These are phyloP conservation scores for Clarias laeviceps DNA, from an alignment of 2,797 vertebrate species.

Conservation along the genomic window DNA sequence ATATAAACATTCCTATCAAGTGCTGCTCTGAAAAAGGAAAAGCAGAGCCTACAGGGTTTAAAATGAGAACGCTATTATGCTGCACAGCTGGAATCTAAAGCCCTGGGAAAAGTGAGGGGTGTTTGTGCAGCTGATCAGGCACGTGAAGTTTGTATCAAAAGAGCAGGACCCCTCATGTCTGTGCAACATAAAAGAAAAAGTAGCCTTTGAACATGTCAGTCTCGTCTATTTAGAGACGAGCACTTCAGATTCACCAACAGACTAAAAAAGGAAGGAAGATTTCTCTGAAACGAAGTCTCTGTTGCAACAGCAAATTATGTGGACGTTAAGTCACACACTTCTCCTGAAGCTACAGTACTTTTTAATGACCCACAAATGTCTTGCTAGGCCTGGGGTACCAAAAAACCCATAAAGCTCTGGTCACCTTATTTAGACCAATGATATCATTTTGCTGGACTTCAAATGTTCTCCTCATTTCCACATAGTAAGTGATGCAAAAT, in stretches of 20 bases:
- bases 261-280: slow-evolving; percentile 19
- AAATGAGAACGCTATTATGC: slow-evolving; percentile 25
- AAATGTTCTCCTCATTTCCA: background rate
- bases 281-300: slow-evolving; percentile 1
- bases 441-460: background rate
- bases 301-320: slow-evolving; percentile 2
- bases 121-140: slow-evolving; percentile 51
- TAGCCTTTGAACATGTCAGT: slow-evolving; percentile 11
- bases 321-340: background rate
- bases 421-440: background rate
- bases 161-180: slow-evolving; percentile 3
- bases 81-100: slow-evolving; percentile 29
- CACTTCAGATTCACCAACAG: slow-evolving; percentile 2
- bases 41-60: background rate
- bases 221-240: slow-evolving; percentile 22
- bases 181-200: slow-evolving; percentile 22
- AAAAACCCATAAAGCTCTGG: background rate
- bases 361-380: background rate
- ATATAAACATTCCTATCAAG: background rate
- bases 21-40: background rate
- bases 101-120: slow-evolving; percentile 37
- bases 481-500: background rate
- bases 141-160: slow-evolving; percentile 17
- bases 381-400: background rate
- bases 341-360: background rate